phyloP scores from a whole-genome alignment of 1,140 invertebrate species.

The Cryptotermes secundus region DNA sequence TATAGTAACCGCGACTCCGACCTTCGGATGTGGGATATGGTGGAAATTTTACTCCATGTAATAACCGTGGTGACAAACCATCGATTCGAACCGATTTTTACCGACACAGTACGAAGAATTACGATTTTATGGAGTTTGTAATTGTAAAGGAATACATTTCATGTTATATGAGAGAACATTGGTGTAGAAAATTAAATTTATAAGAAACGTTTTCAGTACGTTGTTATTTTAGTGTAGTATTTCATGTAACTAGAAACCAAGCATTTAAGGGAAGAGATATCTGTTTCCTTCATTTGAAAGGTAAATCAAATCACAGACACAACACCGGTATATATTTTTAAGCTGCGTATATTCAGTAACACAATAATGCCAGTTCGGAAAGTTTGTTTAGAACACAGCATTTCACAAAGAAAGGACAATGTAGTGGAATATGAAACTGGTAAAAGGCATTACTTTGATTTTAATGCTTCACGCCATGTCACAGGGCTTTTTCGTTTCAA shows the following conservation, averaged over 20 bases:
- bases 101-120: not conserved
- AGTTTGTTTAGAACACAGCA: not conserved
- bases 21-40: too few relatives aligned
- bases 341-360: not conserved
- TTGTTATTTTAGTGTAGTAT: not conserved
- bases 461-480: not conserved
- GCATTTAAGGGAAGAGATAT: not conserved
- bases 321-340: not conserved
- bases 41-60: not conserved
- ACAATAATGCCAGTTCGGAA: not conserved
- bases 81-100: not conserved
- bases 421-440: not conserved
- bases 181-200: not conserved
- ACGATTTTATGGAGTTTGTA: not conserved
- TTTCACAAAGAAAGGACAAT: not conserved
- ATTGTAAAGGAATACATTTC: not conserved
- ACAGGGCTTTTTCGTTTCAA: not conserved
- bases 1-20: too few relatives aligned
- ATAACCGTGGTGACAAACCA: not conserved
- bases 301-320: not conserved
- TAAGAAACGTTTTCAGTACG: not conserved
- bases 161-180: not conserved
- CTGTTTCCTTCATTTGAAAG: not conserved
- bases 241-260: not conserved
- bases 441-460: not conserved